Conservation (phyloP, 2,888 invertebrate species). For the Tetropium fuscum region DNA sequence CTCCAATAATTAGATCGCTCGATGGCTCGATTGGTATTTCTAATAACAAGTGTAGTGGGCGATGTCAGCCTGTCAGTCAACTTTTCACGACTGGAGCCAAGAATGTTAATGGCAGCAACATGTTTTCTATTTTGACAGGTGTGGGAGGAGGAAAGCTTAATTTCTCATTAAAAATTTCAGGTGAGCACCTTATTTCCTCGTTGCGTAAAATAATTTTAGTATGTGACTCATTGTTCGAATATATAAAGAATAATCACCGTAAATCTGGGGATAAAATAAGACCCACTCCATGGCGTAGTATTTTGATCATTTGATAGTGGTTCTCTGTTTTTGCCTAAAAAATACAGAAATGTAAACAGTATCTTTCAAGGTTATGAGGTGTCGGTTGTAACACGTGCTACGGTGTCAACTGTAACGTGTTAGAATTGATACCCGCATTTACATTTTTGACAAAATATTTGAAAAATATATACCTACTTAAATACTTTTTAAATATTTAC, state of each 20-base stretch:
- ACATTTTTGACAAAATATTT: no score
- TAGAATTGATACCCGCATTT: no score
- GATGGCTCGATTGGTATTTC: slow-evolving; percentile 12
- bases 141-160: slow-evolving; percentile 32
- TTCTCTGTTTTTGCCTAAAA: no score
- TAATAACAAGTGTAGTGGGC: slow-evolving; percentile 21
- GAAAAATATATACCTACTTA: no score
- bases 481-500: no score
- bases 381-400: no score
- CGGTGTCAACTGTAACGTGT: no score
- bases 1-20: slow-evolving; percentile 19
- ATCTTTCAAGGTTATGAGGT: no score
- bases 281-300: not conserved
- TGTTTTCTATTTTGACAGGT: slow-evolving; percentile 34
- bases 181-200: slow-evolving; percentile 13
- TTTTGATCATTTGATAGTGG: not conserved
- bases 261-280: not conserved
- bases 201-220: slow-evolving; percentile 13
- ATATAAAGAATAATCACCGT: not conserved
- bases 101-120: slow-evolving; percentile 33
- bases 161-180: slow-evolving; percentile 25
- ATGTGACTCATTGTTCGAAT: slow-evolving; percentile 7
- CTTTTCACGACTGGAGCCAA: slow-evolving; percentile 27
- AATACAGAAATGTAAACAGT: no score
- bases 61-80: slow-evolving; percentile 26